Evolutionary conservation across 2,888 invertebrate genomes (phyloP).

Genomic region (Cyclophora albipunctata): DNA sequence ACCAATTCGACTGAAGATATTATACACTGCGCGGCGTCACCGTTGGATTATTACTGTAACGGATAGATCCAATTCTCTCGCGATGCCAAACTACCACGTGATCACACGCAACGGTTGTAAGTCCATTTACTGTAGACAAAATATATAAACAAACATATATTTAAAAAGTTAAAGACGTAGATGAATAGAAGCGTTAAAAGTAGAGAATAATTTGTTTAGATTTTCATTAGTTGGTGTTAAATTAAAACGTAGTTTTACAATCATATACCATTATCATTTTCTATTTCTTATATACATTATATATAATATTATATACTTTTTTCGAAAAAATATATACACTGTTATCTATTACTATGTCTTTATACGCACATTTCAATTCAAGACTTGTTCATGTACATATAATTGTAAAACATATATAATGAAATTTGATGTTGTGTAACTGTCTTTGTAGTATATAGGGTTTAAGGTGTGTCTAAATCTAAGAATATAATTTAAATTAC

Average conservation of each 20-base stretch:
- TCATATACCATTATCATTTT: slow-evolving; percentile 27
- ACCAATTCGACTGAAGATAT: slow-evolving; percentile 31
- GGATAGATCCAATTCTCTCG: slow-evolving; percentile 29
- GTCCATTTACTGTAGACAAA: slow-evolving; percentile 69
- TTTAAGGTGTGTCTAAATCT: slow-evolving; percentile 15
- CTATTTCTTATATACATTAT: slow-evolving; percentile 9
- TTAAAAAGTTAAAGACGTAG: neutral
- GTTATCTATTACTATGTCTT: slow-evolving; percentile 23
- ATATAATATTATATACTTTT: slow-evolving; percentile 10
- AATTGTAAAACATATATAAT: slow-evolving; percentile 28
- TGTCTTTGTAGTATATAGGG: slow-evolving; percentile 39
- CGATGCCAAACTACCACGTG: slow-evolving; percentile 60
- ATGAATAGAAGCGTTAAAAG: slow-evolving; percentile 17
- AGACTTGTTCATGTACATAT: slow-evolving; percentile 64
- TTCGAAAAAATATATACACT: slow-evolving; percentile 2
- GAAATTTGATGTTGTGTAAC: slow-evolving; percentile 54
- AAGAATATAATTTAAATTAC: slow-evolving; percentile 1
- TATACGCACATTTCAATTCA: slow-evolving; percentile 66
- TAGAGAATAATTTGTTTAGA: slow-evolving; percentile 33
- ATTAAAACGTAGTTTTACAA: slow-evolving; percentile 23
- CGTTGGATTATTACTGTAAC: too few relatives aligned
- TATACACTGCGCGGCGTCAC: slow-evolving; percentile 19
- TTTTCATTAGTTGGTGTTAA: slow-evolving; percentile 30
- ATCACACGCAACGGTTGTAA: slow-evolving; percentile 59
- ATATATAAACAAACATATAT: slow-evolving; percentile 37